phyloP scores from a whole-genome alignment of 1,140 invertebrate species.

The Andrena cerasifolii region DNA sequence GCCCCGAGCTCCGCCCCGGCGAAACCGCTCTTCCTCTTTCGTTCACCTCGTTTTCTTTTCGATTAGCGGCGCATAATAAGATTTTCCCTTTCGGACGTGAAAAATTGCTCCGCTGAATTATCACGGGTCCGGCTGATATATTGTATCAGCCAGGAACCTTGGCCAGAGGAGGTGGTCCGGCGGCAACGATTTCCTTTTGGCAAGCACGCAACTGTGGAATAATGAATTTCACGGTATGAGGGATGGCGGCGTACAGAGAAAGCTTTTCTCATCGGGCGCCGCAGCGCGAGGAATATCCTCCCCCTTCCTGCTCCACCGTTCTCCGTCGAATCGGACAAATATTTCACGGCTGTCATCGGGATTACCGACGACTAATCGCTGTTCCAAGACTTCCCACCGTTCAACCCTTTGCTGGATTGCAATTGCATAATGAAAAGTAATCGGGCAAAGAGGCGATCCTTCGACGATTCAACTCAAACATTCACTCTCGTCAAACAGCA shows the following conservation, averaged over 20 bases:
- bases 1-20: not conserved
- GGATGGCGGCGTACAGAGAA: constrained; percentile 16
- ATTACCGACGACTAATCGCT: not conserved
- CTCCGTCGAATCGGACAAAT: constrained; percentile 7
- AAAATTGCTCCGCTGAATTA: constrained; percentile 43
- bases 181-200: constrained; percentile 48
- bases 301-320: not conserved
- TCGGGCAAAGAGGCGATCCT: not conserved
- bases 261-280: constrained; percentile 9
- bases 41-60: constrained; percentile 36
- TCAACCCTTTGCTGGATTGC: not conserved
- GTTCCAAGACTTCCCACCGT: not conserved
- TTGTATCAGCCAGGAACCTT: constrained; percentile 37
- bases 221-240: constrained; percentile 50
- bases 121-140: constrained; percentile 25
- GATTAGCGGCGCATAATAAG: constrained; percentile 48
- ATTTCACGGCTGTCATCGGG: constrained; percentile 13
- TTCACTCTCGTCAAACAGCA: no score
- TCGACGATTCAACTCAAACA: no score
- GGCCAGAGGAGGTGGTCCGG: constrained; percentile 10
- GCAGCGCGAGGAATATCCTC: not conserved
- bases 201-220: constrained; percentile 49
- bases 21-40: not conserved
- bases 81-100: constrained; percentile 42
- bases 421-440: not conserved